Percentiles rank a stretch among this genome's conserved stretches.
Conservation (phyloP, 2,888 invertebrate genomes). For the Tanytarsus gracilentus region DNA sequence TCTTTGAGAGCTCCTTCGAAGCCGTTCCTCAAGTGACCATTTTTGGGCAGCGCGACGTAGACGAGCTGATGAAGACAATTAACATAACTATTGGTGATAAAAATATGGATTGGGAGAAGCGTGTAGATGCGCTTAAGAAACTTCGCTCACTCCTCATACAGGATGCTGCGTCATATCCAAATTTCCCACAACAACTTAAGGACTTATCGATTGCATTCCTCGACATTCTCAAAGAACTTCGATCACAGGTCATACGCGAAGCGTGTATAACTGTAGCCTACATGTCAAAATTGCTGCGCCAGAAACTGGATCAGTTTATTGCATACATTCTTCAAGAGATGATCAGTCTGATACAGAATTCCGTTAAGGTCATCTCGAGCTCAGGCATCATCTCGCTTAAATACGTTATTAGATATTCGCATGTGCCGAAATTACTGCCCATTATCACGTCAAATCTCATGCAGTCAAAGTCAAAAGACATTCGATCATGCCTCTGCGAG, state of each 20-base stretch:
- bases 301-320: conserved; percentile 77
- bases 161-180: conserved; percentile 59
- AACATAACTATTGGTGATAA: conserved; percentile 68
- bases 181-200: conserved; percentile 65
- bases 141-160: conserved; percentile 74
- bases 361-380: conserved; percentile 90
- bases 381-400: conserved; percentile 77
- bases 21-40: conserved; percentile 71
- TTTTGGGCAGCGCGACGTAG: conserved; percentile 74
- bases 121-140: conserved; percentile 81
- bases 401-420: conserved; percentile 79
- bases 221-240: conserved; percentile 72
- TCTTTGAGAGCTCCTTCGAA: conserved; percentile 78
- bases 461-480: conserved; percentile 84
- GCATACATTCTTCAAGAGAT: conserved; percentile 73
- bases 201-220: conserved; percentile 73
- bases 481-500: conserved; percentile 68
- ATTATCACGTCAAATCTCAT: conserved; percentile 65
- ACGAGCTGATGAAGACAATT: conserved; percentile 67
- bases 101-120: conserved; percentile 86
- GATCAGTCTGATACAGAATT: conserved; percentile 86
- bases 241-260: conserved; percentile 90
- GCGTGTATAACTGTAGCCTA: conserved; percentile 91
- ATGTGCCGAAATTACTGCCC: conserved; percentile 69
- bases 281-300: conserved; percentile 74